Conservation (phyloP, 2,797 vertebrate genomes). For the Acrocephalus scirpaceus region DNA sequence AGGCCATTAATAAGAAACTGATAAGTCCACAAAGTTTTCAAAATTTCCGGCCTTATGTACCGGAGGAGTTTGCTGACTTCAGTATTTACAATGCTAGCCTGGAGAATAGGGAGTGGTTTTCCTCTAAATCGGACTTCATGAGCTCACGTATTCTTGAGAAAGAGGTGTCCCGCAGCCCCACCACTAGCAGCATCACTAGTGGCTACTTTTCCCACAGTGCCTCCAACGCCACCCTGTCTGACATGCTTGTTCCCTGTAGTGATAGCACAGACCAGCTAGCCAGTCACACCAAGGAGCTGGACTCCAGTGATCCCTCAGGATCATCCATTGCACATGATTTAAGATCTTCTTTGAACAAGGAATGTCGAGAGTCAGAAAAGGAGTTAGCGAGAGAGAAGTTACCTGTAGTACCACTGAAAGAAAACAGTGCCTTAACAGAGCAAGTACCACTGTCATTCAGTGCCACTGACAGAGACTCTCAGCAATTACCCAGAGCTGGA, state of each 20-base stretch:
- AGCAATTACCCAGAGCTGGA: slow-evolving; percentile 43
- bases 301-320: slow-evolving; percentile 74
- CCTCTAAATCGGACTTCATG: slow-evolving; percentile 77
- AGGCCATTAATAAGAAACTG: slow-evolving; percentile 74
- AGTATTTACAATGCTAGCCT: slow-evolving; percentile 95
- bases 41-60: slow-evolving; percentile 85
- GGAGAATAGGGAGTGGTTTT: slow-evolving; percentile 83
- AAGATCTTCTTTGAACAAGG: slow-evolving; percentile 57
- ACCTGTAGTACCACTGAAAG: slow-evolving; percentile 41
- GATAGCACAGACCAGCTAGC: slow-evolving; percentile 92
- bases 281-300: slow-evolving; percentile 76
- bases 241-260: slow-evolving; percentile 87
- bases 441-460: slow-evolving; percentile 57
- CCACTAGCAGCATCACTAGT: slow-evolving; percentile 95
- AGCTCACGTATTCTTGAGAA: slow-evolving; percentile 80
- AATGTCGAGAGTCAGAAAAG: slow-evolving; percentile 64
- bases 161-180: slow-evolving; percentile 90
- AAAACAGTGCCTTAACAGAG: slow-evolving; percentile 81
- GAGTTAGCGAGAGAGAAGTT: slow-evolving; percentile 55
- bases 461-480: slow-evolving; percentile 42
- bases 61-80: slow-evolving; percentile 97
- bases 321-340: slow-evolving; percentile 44
- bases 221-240: slow-evolving; percentile 93
- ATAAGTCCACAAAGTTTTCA: slow-evolving; percentile 71
- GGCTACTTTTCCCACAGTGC: slow-evolving; percentile 98